Evolutionary conservation across 2,888 invertebrate genomes (phyloP).

Genomic region (Ceramica pisi): DNA sequence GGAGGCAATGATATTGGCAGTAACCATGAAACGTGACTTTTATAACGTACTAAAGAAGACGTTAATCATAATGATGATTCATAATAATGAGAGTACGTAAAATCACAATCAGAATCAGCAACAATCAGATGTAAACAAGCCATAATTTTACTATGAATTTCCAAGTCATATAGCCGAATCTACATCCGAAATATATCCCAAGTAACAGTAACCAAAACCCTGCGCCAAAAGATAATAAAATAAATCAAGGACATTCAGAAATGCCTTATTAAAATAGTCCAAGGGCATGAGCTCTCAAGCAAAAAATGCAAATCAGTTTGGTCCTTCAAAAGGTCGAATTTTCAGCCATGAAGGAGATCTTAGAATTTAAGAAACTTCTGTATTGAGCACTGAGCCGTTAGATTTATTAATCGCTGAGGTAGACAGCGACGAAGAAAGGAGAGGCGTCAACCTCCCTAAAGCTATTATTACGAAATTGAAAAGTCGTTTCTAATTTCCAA

Average conservation of each 20-base stretch:
- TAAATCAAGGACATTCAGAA: constrained; percentile 18
- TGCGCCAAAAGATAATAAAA: constrained; percentile 4
- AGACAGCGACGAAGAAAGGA: constrained; percentile 12
- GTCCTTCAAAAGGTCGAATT: constrained; percentile 18
- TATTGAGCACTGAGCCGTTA: constrained; percentile 32
- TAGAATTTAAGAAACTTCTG: constrained; percentile 42
- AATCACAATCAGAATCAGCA: background rate
- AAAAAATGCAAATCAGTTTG: constrained; percentile 54
- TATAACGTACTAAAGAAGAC: background rate
- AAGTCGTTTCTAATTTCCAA: constrained; percentile 45
- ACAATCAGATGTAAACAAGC: background rate
- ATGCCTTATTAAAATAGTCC: constrained; percentile 29
- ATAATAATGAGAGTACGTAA: background rate
- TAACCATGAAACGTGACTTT: background rate
- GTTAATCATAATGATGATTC: background rate
- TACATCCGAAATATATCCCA: background rate
- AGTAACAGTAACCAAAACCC: constrained; percentile 10
- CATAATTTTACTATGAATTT: constrained; percentile 2
- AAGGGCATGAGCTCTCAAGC: constrained; percentile 15
- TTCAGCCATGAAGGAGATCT: constrained; percentile 23
- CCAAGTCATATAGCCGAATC: background rate
- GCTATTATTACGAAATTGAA: constrained; percentile 52
- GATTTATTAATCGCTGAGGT: constrained; percentile 50
- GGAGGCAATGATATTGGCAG: background rate
- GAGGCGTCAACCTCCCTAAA: constrained; percentile 7